A percentile compares a stretch with the other conserved stretches of the same genome.
Conservation (phyloP, 2,797 vertebrate species). For the Phoeniculus purpureus region DNA sequence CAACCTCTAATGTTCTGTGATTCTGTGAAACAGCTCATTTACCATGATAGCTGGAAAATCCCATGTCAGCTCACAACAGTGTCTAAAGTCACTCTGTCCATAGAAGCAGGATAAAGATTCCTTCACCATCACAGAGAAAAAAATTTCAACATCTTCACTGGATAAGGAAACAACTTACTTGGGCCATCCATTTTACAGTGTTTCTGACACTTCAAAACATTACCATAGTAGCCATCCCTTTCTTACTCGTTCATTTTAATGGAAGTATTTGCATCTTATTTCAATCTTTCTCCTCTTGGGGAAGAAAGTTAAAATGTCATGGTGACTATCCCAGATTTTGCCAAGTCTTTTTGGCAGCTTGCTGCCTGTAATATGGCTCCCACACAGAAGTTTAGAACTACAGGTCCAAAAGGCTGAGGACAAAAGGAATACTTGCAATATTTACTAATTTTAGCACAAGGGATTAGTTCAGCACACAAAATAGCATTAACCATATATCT, state of each 20-base stretch:
- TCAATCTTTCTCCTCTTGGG: not conserved
- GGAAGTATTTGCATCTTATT: not conserved
- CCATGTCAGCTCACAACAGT: not conserved
- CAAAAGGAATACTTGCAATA: not conserved
- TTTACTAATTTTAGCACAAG: not conserved
- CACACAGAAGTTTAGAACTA: not conserved
- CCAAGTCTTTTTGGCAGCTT: not conserved
- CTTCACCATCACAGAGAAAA: not conserved
- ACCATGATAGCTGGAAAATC: not conserved
- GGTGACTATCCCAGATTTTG: not conserved
- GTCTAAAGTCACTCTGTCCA: not conserved
- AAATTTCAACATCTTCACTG: not conserved
- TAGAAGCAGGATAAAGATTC: not conserved
- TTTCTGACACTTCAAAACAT: not conserved
- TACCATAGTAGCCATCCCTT: not conserved
- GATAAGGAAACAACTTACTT: not conserved
- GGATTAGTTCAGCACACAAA: not conserved
- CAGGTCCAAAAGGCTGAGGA: not conserved
- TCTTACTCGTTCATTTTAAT: not conserved
- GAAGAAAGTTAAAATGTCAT: not conserved
- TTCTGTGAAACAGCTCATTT: not conserved
- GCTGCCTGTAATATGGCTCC: not conserved
- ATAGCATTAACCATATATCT: not conserved
- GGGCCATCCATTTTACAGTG: not conserved
- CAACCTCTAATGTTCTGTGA: no score